Evolutionary conservation across 2,888 invertebrate genomes (phyloP).

Genomic region (Agrotis ipsilon): DNA sequence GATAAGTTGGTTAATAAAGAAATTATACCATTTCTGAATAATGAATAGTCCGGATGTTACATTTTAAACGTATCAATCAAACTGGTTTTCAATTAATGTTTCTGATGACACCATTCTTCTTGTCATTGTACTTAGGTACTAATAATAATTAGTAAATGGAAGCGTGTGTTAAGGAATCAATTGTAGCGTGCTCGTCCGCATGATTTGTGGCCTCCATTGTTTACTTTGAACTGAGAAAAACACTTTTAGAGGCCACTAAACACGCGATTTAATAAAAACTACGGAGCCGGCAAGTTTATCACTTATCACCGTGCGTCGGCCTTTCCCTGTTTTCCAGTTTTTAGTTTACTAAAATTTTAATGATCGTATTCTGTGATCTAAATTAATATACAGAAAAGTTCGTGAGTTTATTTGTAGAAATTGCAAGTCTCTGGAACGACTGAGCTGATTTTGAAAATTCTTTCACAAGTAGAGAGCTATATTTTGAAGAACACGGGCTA

Average conservation of each 20-base stretch:
- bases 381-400: too few species aligned
- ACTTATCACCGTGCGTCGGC: too few species aligned
- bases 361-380: not conserved
- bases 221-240: constrained; percentile 51
- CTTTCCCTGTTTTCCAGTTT: not conserved
- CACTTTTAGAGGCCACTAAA: constrained; percentile 49
- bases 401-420: too few species aligned
- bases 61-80: constrained; percentile 34
- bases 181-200: constrained; percentile 64
- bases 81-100: constrained; percentile 53
- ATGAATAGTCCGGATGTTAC: not conserved
- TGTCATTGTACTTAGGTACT: constrained; percentile 44
- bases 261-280: constrained; percentile 29
- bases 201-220: constrained; percentile 70
- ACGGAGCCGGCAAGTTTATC: not conserved
- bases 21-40: not conserved
- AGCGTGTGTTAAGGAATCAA: constrained; percentile 65
- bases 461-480: too few species aligned
- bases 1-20: not conserved
- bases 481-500: too few species aligned
- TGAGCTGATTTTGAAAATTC: too few species aligned
- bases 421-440: too few species aligned
- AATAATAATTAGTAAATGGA: constrained; percentile 71
- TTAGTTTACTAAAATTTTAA: not conserved
- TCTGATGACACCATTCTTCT: constrained; percentile 67